Conservation (phyloP, 2,113 vertebrate species). For the Apodemus speciosus region DNA sequence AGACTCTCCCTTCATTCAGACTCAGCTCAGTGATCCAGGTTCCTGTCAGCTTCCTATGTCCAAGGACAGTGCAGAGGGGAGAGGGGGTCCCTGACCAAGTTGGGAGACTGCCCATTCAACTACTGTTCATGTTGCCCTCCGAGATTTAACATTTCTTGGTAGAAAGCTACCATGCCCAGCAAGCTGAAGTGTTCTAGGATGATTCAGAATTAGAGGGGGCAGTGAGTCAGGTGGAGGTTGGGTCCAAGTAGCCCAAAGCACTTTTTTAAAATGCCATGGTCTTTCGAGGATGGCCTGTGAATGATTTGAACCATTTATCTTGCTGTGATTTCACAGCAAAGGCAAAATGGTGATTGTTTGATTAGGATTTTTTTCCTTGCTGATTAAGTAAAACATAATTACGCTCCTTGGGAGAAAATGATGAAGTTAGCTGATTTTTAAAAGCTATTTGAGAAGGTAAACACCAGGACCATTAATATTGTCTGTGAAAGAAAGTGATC, state of each 20-base stretch:
- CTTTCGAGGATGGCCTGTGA: neutral
- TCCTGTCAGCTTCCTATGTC: neutral
- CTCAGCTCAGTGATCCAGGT: rapidly evolving
- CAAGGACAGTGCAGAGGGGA: rapidly evolving
- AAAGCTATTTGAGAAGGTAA: neutral
- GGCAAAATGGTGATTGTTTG: slow-evolving; percentile 48
- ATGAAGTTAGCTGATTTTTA: slow-evolving; percentile 53
- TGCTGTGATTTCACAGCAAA: slow-evolving; percentile 46
- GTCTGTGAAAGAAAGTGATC: neutral
- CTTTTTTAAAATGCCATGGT: neutral
- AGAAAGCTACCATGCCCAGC: neutral
- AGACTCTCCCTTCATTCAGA: neutral
- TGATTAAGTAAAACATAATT: slow-evolving; percentile 68
- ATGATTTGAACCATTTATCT: slow-evolving; percentile 9
- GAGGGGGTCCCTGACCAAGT: rapidly evolving
- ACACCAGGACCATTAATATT: neutral
- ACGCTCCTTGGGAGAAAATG: neutral
- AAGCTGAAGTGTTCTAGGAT: neutral
- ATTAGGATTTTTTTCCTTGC: slow-evolving; percentile 40
- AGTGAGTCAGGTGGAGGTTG: neutral
- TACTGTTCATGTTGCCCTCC: neutral
- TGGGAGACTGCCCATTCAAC: rapidly evolving
- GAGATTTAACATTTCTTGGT: neutral
- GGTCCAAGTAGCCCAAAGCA: neutral
- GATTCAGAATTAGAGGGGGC: neutral